Conservation (phyloP, 2,113 vertebrate species). For the Apteryx mantelli region DNA sequence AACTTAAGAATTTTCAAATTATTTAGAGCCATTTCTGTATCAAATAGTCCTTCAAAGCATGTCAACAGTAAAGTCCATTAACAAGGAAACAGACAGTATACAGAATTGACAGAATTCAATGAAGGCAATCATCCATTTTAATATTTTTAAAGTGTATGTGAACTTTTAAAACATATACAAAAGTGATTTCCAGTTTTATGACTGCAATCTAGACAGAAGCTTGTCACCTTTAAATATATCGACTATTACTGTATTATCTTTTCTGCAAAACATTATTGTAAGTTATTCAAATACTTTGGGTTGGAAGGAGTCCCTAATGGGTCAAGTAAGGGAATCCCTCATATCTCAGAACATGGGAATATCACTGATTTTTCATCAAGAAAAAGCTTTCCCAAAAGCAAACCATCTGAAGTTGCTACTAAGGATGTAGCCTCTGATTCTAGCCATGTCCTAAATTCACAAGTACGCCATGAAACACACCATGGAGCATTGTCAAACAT, state of each 20-base stretch:
- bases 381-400: background rate
- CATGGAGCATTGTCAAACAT: background rate
- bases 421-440: background rate
- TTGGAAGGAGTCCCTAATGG: background rate
- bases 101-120: background rate
- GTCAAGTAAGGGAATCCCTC: background rate
- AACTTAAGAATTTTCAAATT: background rate
- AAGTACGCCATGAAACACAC: background rate
- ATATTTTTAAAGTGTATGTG: background rate
- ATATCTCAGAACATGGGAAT: background rate
- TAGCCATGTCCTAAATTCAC: background rate
- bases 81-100: background rate
- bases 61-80: background rate
- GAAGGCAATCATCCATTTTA: background rate
- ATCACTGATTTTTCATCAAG: background rate
- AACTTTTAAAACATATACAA: background rate
- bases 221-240: background rate
- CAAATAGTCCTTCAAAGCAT: background rate
- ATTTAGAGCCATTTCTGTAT: background rate
- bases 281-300: background rate
- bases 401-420: background rate
- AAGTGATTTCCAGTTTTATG: background rate
- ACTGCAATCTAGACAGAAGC: background rate
- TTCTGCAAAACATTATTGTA: background rate
- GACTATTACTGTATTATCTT: background rate